A percentile compares a stretch with the other conserved stretches of the same genome.
Evolutionary conservation across 2,113 vertebrate species (phyloP).

Genomic region (Erinaceus europaeus): DNA sequence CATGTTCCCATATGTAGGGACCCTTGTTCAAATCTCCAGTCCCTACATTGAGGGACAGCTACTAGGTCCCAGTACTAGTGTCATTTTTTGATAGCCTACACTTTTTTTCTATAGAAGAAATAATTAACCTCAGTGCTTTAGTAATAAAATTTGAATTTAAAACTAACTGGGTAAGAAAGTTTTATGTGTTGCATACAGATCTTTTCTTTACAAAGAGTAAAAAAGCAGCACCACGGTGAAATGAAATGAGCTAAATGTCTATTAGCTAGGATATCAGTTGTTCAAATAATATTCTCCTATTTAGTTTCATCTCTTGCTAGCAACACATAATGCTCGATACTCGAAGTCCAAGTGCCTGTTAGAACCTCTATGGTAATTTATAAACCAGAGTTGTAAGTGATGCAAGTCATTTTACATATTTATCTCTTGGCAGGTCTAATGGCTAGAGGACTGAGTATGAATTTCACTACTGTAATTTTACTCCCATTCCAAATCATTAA

Average conservation of each 20-base stretch:
- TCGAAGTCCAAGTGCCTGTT: constrained; percentile 22
- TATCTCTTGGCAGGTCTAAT: constrained; percentile 34
- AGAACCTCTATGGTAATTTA: constrained; percentile 36
- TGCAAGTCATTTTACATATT: constrained; percentile 45
- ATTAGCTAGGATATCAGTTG: not conserved
- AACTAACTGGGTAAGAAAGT: not conserved
- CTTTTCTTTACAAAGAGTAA: not conserved
- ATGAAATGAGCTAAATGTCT: not conserved
- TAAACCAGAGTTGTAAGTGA: constrained; percentile 7
- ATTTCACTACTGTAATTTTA: constrained; percentile 66
- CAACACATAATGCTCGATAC: constrained; percentile 4
- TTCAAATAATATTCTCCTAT: constrained; percentile 34
- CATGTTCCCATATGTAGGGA: too few species aligned
- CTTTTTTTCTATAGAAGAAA: not conserved
- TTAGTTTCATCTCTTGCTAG: constrained; percentile 2
- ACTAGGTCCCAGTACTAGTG: too few species aligned
- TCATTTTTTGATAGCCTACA: not conserved
- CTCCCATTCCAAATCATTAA: constrained; percentile 67
- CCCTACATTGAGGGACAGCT: not conserved
- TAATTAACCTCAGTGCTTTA: not conserved
- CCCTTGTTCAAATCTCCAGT: too few species aligned
- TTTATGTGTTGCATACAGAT: too few species aligned
- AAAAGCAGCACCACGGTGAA: not conserved
- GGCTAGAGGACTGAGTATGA: constrained; percentile 56
- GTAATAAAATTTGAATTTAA: not conserved